phyloP scores from a whole-genome alignment of 2,888 invertebrate species.

The Nymphalis c-album region DNA sequence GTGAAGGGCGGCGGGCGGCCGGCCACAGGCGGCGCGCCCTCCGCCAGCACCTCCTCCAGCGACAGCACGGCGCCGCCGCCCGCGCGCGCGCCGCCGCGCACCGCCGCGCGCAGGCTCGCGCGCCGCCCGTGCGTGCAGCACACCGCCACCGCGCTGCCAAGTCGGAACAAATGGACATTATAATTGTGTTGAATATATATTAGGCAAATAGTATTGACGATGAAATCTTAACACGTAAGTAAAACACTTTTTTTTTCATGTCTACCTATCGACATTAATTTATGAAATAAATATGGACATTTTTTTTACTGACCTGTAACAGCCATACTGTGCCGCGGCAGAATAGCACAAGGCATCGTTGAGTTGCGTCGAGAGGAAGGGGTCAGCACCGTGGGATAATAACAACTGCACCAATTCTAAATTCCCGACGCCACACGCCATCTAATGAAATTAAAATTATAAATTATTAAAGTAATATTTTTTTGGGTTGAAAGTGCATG shows the following conservation, averaged over 20 bases:
- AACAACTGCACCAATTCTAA: conserved; percentile 90
- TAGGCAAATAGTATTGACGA: no score
- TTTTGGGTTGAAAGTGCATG: no score
- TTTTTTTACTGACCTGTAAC: conserved; percentile 82
- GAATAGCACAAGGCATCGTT: conserved; percentile 93
- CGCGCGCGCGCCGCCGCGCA: conserved; percentile 80
- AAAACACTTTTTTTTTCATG: no score
- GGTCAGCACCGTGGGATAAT: conserved; percentile 92
- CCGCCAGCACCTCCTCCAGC: conserved; percentile 94
- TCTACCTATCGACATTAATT: background rate
- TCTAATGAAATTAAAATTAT: conserved; percentile 63
- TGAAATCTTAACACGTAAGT: no score
- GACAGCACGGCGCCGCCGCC: conserved; percentile 88
- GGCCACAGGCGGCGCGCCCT: conserved; percentile 82
- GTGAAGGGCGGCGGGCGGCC: conserved; percentile 80
- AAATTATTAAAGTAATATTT: no score
- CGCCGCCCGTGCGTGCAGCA: conserved; percentile 94
- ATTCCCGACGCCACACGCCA: conserved; percentile 91
- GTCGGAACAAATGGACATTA: no score
- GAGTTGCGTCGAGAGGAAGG: conserved; percentile 91
- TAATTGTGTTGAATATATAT: no score
- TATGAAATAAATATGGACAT: background rate
- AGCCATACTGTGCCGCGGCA: conserved; percentile 91
- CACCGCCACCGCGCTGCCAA: conserved; percentile 89
- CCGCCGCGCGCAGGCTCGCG: conserved; percentile 86